A percentile compares a stretch with the other conserved stretches of the same genome.
Evolutionary conservation across 92 coral and sea anemone species (phyloP).

Genomic region (Porites rus): DNA sequence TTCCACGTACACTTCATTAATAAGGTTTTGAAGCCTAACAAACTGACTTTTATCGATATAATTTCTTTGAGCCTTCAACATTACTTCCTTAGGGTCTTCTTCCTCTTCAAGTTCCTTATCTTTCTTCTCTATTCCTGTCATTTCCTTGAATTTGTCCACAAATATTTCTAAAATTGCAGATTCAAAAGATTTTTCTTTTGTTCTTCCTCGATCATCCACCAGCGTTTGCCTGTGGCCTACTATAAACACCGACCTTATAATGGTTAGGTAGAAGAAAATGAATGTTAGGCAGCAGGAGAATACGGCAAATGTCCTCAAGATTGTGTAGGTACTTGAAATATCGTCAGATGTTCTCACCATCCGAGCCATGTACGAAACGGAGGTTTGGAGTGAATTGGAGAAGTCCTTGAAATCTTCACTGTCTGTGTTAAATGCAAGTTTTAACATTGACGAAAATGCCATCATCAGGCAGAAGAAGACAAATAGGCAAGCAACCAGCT

Average conservation of each 20-base stretch:
- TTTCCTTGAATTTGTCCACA: conserved; percentile 21
- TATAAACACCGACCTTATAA: conserved; percentile 32
- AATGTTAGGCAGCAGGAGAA: conserved; percentile 35
- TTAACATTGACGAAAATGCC: conserved; percentile 63
- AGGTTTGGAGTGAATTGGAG: conserved; percentile 47
- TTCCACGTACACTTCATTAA: conserved; percentile 59
- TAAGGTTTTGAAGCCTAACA: conserved; percentile 40
- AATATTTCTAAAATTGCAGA: conserved; percentile 40
- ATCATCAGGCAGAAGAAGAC: conserved; percentile 58
- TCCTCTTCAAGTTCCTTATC: conserved; percentile 2
- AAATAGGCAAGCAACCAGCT: conserved; percentile 46
- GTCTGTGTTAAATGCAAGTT: conserved; percentile 59
- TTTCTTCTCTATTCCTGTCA: conserved; percentile 46
- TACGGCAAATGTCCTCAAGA: conserved; percentile 23
- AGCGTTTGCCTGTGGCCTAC: conserved; percentile 30
- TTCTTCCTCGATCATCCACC: conserved; percentile 30
- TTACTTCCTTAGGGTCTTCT: conserved; percentile 41
- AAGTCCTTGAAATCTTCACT: conserved; percentile 67
- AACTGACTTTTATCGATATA: conserved; percentile 61
- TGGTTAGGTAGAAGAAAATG: conserved; percentile 51
- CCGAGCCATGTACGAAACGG: conserved; percentile 46
- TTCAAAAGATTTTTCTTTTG: conserved; percentile 32
- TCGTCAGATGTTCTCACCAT: conserved; percentile 20
- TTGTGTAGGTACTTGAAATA: background rate
- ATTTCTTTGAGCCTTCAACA: conserved; percentile 45